phyloP scores from a whole-genome alignment of 2,888 invertebrate species.

The Sussaba pulchella region DNA sequence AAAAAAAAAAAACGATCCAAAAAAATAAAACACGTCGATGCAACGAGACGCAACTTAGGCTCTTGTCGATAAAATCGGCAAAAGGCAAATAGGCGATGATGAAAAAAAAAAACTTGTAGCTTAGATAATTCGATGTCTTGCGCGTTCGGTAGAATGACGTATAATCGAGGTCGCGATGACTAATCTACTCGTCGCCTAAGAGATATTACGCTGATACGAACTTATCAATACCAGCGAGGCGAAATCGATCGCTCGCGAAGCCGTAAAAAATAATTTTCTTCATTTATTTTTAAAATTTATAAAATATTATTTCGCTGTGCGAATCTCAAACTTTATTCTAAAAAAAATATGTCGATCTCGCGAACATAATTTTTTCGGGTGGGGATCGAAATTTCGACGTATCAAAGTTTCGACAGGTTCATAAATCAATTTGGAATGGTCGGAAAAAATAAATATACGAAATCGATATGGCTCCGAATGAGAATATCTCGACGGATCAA shows the following conservation, averaged over 20 bases:
- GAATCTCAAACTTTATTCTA: not conserved
- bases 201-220: too few species aligned
- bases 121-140: not conserved
- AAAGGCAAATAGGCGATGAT: slow-evolving; percentile 1
- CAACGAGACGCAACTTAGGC: slow-evolving; percentile 30
- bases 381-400: too few species aligned
- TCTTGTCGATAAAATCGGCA: slow-evolving; percentile 31
- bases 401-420: too few species aligned
- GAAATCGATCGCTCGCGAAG: not conserved
- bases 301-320: slow-evolving; percentile 6
- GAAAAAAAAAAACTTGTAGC: slow-evolving; percentile 2
- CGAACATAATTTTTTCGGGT: too few species aligned
- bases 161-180: slow-evolving; percentile 8
- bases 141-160: not conserved
- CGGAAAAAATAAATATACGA: too few species aligned
- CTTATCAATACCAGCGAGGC: too few species aligned
- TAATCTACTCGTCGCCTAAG: too few species aligned
- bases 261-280: slow-evolving; percentile 10
- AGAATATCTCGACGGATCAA: too few species aligned
- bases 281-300: not conserved
- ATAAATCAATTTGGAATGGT: too few species aligned
- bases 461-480: too few species aligned
- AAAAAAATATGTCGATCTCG: slow-evolving; percentile 11
- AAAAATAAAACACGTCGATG: slow-evolving; percentile 36
- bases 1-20: not conserved